A percentile compares a stretch with the other conserved stretches of the same genome.
Evolutionary conservation across 2,797 vertebrate species (phyloP).

Genomic region (Sphenopsis melanotis): DNA sequence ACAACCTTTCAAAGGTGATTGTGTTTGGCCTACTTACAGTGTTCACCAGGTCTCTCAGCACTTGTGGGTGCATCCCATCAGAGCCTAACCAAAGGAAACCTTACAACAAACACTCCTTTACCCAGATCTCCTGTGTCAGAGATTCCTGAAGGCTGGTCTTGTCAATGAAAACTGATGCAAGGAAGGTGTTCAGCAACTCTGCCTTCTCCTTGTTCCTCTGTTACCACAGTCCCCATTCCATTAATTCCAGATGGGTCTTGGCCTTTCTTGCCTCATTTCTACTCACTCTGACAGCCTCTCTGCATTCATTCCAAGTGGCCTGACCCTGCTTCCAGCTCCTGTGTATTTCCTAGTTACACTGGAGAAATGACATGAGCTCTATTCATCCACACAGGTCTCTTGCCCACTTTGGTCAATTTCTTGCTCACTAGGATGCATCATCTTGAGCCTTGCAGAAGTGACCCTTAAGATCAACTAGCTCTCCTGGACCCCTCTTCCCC

Average conservation of each 20-base stretch:
- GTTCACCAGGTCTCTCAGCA: not conserved
- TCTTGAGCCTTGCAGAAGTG: not conserved
- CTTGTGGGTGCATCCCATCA: not conserved
- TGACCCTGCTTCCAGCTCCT: not conserved
- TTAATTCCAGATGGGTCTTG: not conserved
- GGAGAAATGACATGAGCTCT: rapidly evolving
- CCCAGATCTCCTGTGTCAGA: not conserved
- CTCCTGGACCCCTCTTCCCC: not conserved
- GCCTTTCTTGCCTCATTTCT: not conserved
- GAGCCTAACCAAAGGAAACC: not conserved
- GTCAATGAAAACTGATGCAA: not conserved
- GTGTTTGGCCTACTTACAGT: not conserved
- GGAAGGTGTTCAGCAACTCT: not conserved
- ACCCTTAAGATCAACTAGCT: not conserved
- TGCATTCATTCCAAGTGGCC: not conserved
- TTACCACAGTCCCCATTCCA: not conserved
- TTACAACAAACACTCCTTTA: not conserved
- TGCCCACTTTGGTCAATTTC: not conserved
- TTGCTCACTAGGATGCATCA: not conserved
- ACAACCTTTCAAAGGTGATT: not conserved
- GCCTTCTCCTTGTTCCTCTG: not conserved
- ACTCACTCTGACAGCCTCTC: not conserved
- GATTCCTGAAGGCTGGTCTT: not conserved
- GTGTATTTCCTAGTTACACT: not conserved
- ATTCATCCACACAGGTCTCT: not conserved